Base-by-base conservation (phyloP, 2,797 vertebrate genomes). In the Gallinago solitaria region DNA sequence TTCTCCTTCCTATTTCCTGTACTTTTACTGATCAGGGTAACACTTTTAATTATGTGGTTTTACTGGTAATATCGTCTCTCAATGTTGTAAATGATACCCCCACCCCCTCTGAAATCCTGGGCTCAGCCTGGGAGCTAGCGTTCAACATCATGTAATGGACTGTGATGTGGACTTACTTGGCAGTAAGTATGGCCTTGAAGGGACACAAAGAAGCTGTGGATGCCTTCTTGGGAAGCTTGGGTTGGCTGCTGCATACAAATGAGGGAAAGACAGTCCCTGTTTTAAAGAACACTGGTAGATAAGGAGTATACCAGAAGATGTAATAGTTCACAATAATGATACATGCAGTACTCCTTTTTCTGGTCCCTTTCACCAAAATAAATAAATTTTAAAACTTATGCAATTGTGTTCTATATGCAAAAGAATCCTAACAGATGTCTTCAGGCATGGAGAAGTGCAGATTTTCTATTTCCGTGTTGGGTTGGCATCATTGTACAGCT, bases 101-200 rank as follows among this genome's bases (percentile, higher is more conserved):
- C 6, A 2, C 10, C 4, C 2, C 5, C 4, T 9, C 3, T 11
- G 51, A 54, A 12, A 2, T 59, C 37, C 56, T 41, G 37, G 24
- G 6, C 14, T 78, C 33, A 30, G 25, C 6, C 16, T 54, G 19
- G 65, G n/a, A n/a, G 14, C 19, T 48, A 9, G 33, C n/a, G n/a
- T 32, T 48, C 33, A 64, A 6, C 57, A 17, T 54, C 30, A 9
- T 21, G 15, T 60, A 15, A 65, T 50, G 20, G 81, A 11, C 28
- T 56, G 47, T n/a, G n/a, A n/a, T n/a, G n/a, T n/a, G n/a, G n/a
- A n/a, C n/a, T n/a, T n/a, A n/a, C n/a, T n/a, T n/a, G n/a, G 17
- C 56, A 47, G 69, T 59, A 69, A 30, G 16, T n/a, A 19, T 25
- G 35, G 48, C 24, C 77, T 71, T 67, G 32, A 71, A 57, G 16